Evolutionary conservation across 2,888 invertebrate genomes (phyloP).

Genomic region (Brenthis ino): DNA sequence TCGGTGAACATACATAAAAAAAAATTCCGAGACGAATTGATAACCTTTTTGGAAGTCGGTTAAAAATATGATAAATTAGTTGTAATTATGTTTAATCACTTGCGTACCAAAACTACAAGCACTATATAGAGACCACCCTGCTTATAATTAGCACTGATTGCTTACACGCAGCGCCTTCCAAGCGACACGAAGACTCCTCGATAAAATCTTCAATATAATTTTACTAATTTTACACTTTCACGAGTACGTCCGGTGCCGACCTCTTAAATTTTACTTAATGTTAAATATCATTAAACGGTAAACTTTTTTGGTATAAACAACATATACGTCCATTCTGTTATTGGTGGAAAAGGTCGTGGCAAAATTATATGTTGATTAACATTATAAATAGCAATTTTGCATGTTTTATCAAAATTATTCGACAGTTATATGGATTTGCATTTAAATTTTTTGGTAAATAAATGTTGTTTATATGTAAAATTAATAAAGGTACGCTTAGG

Average conservation of each 20-base stretch:
- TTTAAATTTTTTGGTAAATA: background rate
- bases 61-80: slow-evolving; percentile 15
- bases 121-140: slow-evolving; percentile 37
- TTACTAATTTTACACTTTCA: slow-evolving; percentile 53
- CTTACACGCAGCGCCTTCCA: slow-evolving; percentile 32
- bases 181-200: slow-evolving; percentile 43
- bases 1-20: too few species aligned
- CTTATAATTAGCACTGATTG: slow-evolving; percentile 36
- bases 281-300: slow-evolving; percentile 43
- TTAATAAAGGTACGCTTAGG: too few species aligned
- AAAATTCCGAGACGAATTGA: too few species aligned
- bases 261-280: slow-evolving; percentile 49
- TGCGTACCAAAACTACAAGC: slow-evolving; percentile 24
- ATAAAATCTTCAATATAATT: slow-evolving; percentile 51
- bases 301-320: slow-evolving; percentile 23
- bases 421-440: background rate
- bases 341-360: background rate
- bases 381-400: background rate
- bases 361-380: background rate
- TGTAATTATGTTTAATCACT: slow-evolving; percentile 15
- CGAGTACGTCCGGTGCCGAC: slow-evolving; percentile 35
- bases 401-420: slow-evolving; percentile 2
- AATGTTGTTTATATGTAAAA: too few species aligned
- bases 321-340: background rate
- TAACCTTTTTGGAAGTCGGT: too few species aligned